These are phyloP conservation scores for Orchesella flavescens DNA, from an alignment of 2,888 invertebrate species.

Conservation along the genomic window DNA sequence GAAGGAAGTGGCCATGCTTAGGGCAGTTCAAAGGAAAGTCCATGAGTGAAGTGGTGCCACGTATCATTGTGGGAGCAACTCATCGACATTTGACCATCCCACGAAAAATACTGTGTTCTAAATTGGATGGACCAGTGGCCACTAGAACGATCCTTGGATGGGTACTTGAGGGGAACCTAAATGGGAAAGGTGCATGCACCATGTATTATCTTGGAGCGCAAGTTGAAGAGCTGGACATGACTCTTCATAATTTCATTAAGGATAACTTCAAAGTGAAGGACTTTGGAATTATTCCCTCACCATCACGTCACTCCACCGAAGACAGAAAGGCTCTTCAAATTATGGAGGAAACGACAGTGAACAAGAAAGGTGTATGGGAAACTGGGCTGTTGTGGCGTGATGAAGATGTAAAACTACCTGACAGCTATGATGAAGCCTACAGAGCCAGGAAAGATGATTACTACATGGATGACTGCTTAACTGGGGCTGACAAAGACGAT, in stretches of 20 bases:
- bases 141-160: background rate
- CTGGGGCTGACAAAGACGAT: background rate
- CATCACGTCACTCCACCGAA: background rate
- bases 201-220: background rate
- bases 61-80: background rate
- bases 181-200: background rate
- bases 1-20: background rate
- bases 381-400: conserved; percentile 62
- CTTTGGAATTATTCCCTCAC: background rate
- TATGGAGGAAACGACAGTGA: conserved; percentile 12
- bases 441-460: background rate
- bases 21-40: background rate
- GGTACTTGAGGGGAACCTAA: background rate
- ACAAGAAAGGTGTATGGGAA: conserved; percentile 47
- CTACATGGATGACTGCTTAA: conserved; percentile 48
- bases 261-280: background rate
- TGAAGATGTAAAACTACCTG: conserved; percentile 17
- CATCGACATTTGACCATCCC: background rate
- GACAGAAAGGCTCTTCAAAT: conserved; percentile 21
- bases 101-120: background rate
- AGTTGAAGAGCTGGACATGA: background rate
- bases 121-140: background rate
- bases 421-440: conserved; percentile 15
- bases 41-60: background rate
- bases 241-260: background rate